phyloP scores from a whole-genome alignment of 2,797 vertebrate species.

The Sebastes paucispinis region DNA sequence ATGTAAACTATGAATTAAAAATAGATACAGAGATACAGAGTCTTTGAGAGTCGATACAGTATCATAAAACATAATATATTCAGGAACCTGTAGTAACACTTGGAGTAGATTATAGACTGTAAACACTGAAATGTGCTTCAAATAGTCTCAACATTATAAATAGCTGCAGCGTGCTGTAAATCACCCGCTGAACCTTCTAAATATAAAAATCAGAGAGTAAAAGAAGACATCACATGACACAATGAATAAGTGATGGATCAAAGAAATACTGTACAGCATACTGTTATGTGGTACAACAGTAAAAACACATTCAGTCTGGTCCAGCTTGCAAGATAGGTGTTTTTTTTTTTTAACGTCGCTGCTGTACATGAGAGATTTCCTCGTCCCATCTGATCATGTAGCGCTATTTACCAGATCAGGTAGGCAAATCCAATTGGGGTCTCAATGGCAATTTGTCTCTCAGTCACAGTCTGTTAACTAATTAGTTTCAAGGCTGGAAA shows the following conservation, averaged over 20 bases:
- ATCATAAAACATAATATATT: no score
- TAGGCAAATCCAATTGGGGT: slow-evolving; percentile 74
- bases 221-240: slow-evolving; percentile 17
- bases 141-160: slow-evolving; percentile 36
- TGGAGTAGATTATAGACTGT: neutral
- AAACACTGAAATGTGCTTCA: slow-evolving; percentile 12
- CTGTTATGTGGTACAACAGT: neutral
- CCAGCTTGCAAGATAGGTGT: neutral
- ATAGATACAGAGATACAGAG: no score
- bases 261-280: neutral
- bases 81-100: neutral
- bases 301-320: neutral
- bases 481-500: slow-evolving; percentile 75
- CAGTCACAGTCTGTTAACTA: slow-evolving; percentile 75
- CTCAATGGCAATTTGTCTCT: slow-evolving; percentile 73
- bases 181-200: slow-evolving; percentile 35
- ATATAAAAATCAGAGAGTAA: slow-evolving; percentile 33
- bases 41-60: no score
- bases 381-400: slow-evolving; percentile 56
- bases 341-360: neutral
- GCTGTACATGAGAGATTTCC: slow-evolving; percentile 29
- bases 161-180: slow-evolving; percentile 29
- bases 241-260: slow-evolving; percentile 20
- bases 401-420: slow-evolving; percentile 59
- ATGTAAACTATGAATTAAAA: no score